Evolutionary conservation across 2,797 vertebrate genomes (phyloP).

Genomic region (Diplodus sargus): DNA sequence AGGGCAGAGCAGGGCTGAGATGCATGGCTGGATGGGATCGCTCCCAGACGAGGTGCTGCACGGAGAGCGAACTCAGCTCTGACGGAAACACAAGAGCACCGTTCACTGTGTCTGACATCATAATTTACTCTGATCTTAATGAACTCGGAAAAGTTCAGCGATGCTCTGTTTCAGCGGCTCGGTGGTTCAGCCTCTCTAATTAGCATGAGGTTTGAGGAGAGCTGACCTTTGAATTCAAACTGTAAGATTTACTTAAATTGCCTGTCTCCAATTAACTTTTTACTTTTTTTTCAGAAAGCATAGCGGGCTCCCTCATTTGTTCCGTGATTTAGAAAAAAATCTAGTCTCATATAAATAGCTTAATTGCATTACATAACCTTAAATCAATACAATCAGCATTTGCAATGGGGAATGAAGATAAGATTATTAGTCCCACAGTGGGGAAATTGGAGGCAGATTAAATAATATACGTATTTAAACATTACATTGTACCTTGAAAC

Average conservation of each 20-base stretch:
- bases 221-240: slow-evolving; percentile 15
- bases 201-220: neutral
- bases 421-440: too few relatives aligned
- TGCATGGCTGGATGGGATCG: slow-evolving; percentile 64
- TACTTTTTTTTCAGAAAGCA: slow-evolving; percentile 3
- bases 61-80: slow-evolving; percentile 82
- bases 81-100: slow-evolving; percentile 37
- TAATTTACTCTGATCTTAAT: neutral
- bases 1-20: slow-evolving; percentile 47
- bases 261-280: neutral
- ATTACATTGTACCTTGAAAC: slow-evolving; percentile 10
- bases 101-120: slow-evolving; percentile 12
- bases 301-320: neutral
- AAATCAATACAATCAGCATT: neutral
- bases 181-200: neutral
- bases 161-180: neutral
- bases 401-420: neutral
- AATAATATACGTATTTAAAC: slow-evolving; percentile 5
- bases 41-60: slow-evolving; percentile 73
- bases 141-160: neutral
- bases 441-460: neutral
- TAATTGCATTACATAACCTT: neutral
- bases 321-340: neutral
- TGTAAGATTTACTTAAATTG: neutral
- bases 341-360: neutral